phyloP scores from a whole-genome alignment of 1,140 invertebrate genomes.

The Aporrectodea caliginosa region DNA sequence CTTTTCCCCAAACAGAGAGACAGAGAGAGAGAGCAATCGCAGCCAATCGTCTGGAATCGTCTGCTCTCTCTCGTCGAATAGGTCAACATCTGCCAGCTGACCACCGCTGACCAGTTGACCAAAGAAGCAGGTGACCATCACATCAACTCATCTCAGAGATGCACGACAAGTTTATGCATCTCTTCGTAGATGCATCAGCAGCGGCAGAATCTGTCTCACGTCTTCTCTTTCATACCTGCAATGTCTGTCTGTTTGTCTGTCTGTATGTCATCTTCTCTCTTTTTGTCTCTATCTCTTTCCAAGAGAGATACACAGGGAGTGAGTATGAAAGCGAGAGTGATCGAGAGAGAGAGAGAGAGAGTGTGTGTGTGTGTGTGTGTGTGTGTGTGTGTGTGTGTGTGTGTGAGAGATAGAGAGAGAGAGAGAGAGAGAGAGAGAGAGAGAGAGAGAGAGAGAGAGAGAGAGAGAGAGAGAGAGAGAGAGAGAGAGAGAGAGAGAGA shows the following conservation, averaged over 20 bases:
- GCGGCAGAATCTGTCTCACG: no score
- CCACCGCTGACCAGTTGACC: no score
- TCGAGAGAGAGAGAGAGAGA: background rate
- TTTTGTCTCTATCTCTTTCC: background rate
- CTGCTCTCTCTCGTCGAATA: no score
- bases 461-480: background rate
- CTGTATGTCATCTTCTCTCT: background rate
- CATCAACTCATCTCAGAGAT: no score
- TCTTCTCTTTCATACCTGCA: background rate
- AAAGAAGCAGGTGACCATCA: no score
- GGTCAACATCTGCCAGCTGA: no score
- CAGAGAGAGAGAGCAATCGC: no score
- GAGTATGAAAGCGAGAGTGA: background rate
- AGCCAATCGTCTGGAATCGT: no score
- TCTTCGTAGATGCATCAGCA: no score
- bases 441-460: background rate
- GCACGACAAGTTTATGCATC: no score
- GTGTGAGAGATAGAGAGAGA: background rate
- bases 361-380: background rate
- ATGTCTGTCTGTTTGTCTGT: background rate
- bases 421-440: background rate
- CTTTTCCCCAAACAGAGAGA: no score
- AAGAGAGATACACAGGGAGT: background rate
- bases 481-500: constrained; percentile 1
- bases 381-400: background rate